Evolutionary conservation across 2,113 vertebrate species (phyloP).

Genomic region (Coryphaenoides rupestris): DNA sequence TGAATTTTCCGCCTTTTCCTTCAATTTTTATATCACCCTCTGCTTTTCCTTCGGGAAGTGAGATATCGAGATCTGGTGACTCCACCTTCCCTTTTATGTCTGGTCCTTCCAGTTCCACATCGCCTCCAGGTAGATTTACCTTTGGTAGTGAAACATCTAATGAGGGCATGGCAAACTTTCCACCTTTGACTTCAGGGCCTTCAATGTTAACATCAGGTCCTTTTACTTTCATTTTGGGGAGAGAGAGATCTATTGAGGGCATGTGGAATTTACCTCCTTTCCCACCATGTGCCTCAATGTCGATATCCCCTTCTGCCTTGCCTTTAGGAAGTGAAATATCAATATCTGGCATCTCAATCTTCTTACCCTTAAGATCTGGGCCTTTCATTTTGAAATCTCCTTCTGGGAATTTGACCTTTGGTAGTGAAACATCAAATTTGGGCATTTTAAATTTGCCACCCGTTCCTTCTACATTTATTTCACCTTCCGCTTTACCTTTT

Average conservation of each 20-base stretch:
- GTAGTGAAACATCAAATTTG: slow-evolving; percentile 8
- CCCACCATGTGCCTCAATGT: slow-evolving; percentile 6
- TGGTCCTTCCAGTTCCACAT: slow-evolving; percentile 40
- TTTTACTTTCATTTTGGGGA: too few species aligned
- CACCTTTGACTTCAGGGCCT: neutral
- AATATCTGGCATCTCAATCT: too few species aligned
- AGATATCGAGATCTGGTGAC: too few species aligned
- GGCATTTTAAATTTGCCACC: slow-evolving; percentile 52
- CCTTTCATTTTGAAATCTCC: slow-evolving; percentile 15
- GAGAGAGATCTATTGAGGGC: too few species aligned
- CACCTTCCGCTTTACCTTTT: slow-evolving; percentile 20
- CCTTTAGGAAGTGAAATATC: too few species aligned
- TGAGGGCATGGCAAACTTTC: slow-evolving; percentile 56
- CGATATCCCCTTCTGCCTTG: too few species aligned
- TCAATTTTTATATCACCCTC: neutral
- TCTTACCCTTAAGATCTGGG: slow-evolving; percentile 19
- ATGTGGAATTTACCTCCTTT: too few species aligned
- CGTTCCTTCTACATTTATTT: slow-evolving; percentile 11
- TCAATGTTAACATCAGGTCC: neutral
- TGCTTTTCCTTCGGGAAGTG: too few species aligned
- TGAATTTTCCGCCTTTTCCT: slow-evolving; percentile 23
- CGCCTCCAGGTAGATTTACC: slow-evolving; percentile 46
- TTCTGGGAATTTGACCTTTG: slow-evolving; percentile 39
- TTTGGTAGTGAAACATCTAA: slow-evolving; percentile 67
- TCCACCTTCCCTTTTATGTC: slow-evolving; percentile 16